Conservation (phyloP, 2,888 invertebrate species). For the Tipula helvola region DNA sequence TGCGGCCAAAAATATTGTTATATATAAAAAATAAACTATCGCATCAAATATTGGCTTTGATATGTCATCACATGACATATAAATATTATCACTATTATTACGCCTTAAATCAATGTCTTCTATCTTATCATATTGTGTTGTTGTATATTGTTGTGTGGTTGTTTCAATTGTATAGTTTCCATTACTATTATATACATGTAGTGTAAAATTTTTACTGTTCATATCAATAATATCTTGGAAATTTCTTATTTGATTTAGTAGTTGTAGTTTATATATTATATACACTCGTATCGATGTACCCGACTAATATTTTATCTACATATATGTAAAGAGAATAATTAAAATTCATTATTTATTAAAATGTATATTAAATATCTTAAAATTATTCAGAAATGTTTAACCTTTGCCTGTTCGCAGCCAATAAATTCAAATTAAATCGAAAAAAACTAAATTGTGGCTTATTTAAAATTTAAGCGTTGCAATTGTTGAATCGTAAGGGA, state of each 20-base stretch:
- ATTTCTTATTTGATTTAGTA: neutral
- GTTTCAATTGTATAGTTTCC: neutral
- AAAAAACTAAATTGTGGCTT: too few relatives aligned
- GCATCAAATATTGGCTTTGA: conserved; percentile 47
- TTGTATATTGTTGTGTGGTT: neutral
- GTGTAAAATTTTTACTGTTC: neutral
- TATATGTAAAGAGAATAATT: too few relatives aligned
- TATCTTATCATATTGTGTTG: neutral
- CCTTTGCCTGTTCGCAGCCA: too few relatives aligned
- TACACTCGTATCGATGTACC: neutral
- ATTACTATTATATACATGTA: neutral
- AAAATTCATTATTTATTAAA: too few relatives aligned
- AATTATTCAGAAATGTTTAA: too few relatives aligned
- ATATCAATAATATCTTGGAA: neutral
- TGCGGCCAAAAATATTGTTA: conserved; percentile 55
- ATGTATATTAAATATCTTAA: too few relatives aligned
- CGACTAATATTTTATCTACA: too few relatives aligned
- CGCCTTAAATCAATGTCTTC: conserved; percentile 6
- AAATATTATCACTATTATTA: conserved; percentile 16
- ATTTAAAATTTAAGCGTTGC: too few relatives aligned
- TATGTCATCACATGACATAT: conserved; percentile 17
- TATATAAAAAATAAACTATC: conserved; percentile 57
- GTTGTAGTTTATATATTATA: neutral
- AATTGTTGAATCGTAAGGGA: too few relatives aligned
- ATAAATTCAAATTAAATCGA: too few relatives aligned